phyloP scores from a whole-genome alignment of 2,113 vertebrate species.

The Alectura lathami region DNA sequence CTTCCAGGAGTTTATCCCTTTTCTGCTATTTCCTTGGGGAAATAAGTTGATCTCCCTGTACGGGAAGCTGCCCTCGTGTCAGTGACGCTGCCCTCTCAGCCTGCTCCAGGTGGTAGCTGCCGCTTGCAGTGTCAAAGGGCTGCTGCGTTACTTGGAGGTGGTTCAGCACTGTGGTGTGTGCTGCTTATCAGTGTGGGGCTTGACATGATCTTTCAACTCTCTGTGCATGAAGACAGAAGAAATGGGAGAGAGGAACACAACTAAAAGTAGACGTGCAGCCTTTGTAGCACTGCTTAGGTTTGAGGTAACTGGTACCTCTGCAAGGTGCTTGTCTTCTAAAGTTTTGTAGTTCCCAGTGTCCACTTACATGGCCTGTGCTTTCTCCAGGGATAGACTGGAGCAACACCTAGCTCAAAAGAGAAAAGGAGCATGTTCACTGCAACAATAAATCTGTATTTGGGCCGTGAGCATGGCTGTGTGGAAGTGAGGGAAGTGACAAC shows the following conservation, averaged over 20 bases:
- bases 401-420: rapidly evolving
- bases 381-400: background rate
- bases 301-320: background rate
- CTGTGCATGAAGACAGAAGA: rapidly evolving
- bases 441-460: rapidly evolving
- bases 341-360: rapidly evolving
- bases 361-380: rapidly evolving
- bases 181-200: background rate
- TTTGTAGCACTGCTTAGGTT: background rate
- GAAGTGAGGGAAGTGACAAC: background rate
- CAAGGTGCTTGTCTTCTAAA: background rate
- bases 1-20: rapidly evolving
- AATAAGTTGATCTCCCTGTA: rapidly evolving
- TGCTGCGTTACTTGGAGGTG: rapidly evolving
- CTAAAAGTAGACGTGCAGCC: background rate
- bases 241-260: rapidly evolving
- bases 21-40: rapidly evolving
- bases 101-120: rapidly evolving
- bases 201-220: rapidly evolving
- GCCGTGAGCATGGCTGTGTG: rapidly evolving
- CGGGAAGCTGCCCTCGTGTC: rapidly evolving
- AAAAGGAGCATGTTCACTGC: background rate
- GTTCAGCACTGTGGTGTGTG: rapidly evolving
- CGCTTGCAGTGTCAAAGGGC: rapidly evolving
- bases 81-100: background rate